phyloP scores from a whole-genome alignment of 2,113 vertebrate genomes.

The Ictalurus furcatus region DNA sequence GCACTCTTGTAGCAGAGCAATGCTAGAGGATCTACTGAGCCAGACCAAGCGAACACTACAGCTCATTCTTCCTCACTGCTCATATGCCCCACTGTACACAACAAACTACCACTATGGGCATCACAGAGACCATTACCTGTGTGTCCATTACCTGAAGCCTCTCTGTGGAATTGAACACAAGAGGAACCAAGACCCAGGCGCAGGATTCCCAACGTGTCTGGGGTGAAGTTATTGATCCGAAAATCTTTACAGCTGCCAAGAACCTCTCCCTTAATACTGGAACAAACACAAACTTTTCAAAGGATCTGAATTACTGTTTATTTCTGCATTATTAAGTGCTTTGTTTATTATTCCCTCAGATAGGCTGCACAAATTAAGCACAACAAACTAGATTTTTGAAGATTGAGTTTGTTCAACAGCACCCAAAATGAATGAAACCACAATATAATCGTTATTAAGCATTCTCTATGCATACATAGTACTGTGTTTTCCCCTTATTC shows the following conservation, averaged over 20 bases:
- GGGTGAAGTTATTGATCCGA: conserved; percentile 79
- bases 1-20: not conserved
- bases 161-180: conserved; percentile 38
- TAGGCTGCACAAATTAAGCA: not conserved
- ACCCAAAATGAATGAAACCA: not conserved
- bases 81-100: not conserved
- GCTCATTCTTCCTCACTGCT: not conserved
- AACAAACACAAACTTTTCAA: conserved; percentile 29
- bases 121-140: not conserved
- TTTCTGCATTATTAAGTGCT: not conserved
- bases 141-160: not conserved
- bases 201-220: conserved; percentile 72
- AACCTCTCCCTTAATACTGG: conserved; percentile 81
- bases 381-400: not conserved
- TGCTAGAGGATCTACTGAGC: not conserved
- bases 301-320: not conserved
- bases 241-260: conserved; percentile 88
- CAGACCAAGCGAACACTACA: not conserved
- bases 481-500: not conserved
- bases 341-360: not conserved
- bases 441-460: not conserved
- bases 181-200: conserved; percentile 67
- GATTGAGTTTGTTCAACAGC: not conserved
- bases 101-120: not conserved
- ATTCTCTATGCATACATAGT: not conserved